These are phyloP conservation scores for Neosalanx taihuensis DNA, from an alignment of 2,797 vertebrate species.

Conservation along the genomic window DNA sequence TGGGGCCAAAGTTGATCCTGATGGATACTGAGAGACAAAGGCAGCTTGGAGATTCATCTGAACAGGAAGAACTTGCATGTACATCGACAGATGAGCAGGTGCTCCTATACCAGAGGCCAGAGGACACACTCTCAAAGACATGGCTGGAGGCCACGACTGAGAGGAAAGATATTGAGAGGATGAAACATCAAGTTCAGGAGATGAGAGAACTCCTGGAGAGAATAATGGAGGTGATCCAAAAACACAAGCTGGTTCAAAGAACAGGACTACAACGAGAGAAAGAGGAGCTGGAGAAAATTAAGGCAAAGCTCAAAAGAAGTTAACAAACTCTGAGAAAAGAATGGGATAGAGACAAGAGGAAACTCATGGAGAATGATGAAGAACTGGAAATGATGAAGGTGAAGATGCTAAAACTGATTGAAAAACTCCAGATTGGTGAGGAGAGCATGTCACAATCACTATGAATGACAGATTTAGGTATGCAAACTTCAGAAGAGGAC, in stretches of 20 bases:
- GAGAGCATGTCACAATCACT: slow-evolving; percentile 5
- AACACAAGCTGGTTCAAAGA: slow-evolving; percentile 23
- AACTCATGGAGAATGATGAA: slow-evolving; percentile 12
- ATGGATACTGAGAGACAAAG: slow-evolving; percentile 11
- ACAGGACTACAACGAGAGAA: slow-evolving; percentile 12
- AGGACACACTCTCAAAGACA: slow-evolving; percentile 18
- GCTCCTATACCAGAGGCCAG: slow-evolving; percentile 20
- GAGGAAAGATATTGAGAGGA: slow-evolving; percentile 24
- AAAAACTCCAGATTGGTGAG: slow-evolving; percentile 12
- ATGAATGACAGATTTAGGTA: background rate
- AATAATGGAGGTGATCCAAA: slow-evolving; percentile 18
- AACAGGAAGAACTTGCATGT: slow-evolving; percentile 11
- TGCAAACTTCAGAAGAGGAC: background rate
- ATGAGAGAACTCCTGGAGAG: slow-evolving; percentile 29
- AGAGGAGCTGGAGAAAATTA: slow-evolving; percentile 18
- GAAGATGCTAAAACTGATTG: slow-evolving; percentile 10
- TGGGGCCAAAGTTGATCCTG: background rate
- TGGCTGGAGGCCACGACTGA: slow-evolving; percentile 18
- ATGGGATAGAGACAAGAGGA: slow-evolving; percentile 9
- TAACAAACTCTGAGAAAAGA: slow-evolving; percentile 4
- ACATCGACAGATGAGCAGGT: slow-evolving; percentile 17
- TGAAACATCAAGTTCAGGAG: slow-evolving; percentile 21
- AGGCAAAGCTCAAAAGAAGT: slow-evolving; percentile 20
- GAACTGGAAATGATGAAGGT: slow-evolving; percentile 11
- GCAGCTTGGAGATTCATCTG: slow-evolving; percentile 3